Base-by-base conservation (phyloP, 2,113 vertebrate genomes). In the Sebastes schlegelii region DNA sequence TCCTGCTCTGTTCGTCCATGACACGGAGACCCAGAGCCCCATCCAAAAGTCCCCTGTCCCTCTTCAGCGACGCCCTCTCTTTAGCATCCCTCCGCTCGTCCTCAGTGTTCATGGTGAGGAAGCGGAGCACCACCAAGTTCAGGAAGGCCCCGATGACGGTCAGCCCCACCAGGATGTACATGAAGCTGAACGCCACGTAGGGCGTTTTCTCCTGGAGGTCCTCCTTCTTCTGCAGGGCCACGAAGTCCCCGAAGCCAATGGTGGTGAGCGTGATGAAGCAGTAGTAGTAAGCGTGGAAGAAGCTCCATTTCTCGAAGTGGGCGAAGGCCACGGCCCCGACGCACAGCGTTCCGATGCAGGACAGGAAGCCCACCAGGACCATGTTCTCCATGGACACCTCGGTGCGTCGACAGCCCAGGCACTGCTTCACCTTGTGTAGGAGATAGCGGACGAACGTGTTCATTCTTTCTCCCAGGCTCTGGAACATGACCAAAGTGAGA, bases 181-280 rank as follows among this genome's bases (percentile, higher is more conserved):
- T 97, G 91, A 99, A 99, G 93, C 98, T 99, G 94, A 99, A 99
- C 13, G 95, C 96, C 71, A 99, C 98, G 0, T 99, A 99, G 0
- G 97, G 97, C 0, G 97, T 97, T 89, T 97, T 97, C 93, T 97
- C 97, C 89, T 99, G 98, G 83, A 99, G 95, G 62, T 98, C 98
- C 90, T 97, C 98, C 0, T 97, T 97, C 76, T 97, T 99, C 94
- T 99, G 98, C 79, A 99, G 95, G 26, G 98, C 98, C 85, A 99
- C 98, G 57, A 99, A 99, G 94, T 99, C 98, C 21, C 98, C 98
- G 4, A 99, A 99, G 85, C 98, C 98, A 1, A 99, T 99, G 23
- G 98, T 99, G 88, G 98, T 99, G 93, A 99, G 95, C 0, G 98
- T 99, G 86, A 99, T 99, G 95, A 99, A 99, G 91, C 97, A 99